These are phyloP conservation scores for Alauda arvensis DNA, from an alignment of 2,797 vertebrate species.

Conservation along the genomic window DNA sequence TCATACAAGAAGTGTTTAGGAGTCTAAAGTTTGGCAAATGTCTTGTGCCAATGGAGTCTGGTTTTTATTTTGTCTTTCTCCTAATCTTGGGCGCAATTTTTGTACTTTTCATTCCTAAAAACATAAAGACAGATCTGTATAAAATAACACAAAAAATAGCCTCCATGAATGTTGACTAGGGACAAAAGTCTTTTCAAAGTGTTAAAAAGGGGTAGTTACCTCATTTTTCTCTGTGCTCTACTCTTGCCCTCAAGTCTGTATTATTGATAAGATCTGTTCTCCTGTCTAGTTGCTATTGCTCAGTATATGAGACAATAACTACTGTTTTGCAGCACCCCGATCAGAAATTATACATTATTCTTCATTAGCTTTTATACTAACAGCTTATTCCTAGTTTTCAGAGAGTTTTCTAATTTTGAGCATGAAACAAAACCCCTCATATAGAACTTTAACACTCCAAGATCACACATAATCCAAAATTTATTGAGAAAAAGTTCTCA, in stretches of 20 bases:
- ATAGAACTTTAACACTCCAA: not conserved
- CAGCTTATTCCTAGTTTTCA: not conserved
- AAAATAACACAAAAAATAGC: rapidly evolving
- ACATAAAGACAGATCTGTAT: not conserved
- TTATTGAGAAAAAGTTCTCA: not conserved
- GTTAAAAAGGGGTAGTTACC: not conserved
- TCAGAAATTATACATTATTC: not conserved
- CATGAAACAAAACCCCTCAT: not conserved
- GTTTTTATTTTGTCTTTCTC: not conserved
- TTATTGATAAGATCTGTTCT: not conserved
- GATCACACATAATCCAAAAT: not conserved
- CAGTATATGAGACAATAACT: not conserved
- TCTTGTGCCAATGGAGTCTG: rapidly evolving
- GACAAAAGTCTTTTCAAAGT: not conserved
- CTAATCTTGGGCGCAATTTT: not conserved
- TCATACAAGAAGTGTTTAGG: not conserved
- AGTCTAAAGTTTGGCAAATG: not conserved
- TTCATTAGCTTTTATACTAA: not conserved
- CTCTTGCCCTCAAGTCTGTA: rapidly evolving
- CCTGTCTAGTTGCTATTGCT: not conserved
- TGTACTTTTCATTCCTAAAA: not conserved
- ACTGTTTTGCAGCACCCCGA: not conserved
- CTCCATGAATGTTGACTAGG: rapidly evolving
- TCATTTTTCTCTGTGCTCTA: not conserved
- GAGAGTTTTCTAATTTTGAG: not conserved